phyloP scores from a whole-genome alignment of 2,888 invertebrate genomes.

The Cancer borealis region DNA sequence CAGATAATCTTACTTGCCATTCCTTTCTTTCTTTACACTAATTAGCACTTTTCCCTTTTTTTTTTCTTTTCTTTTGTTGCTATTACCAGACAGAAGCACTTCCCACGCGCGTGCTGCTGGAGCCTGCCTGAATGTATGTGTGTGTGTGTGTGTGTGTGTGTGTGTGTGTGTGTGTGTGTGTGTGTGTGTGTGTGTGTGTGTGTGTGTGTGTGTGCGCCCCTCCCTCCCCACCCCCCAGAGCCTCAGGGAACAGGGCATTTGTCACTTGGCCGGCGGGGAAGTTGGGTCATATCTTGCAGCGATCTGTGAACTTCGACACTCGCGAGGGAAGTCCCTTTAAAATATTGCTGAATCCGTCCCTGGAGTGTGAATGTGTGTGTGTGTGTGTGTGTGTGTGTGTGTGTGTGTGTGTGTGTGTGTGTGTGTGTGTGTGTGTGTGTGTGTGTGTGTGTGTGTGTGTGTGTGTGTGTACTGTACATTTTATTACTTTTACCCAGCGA shows the following conservation, averaged over 20 bases:
- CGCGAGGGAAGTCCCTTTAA: neutral
- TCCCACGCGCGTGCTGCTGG: no score
- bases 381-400: constrained; percentile 12
- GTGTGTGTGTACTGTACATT: neutral
- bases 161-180: constrained; percentile 46
- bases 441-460: no score
- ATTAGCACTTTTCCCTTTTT: no score
- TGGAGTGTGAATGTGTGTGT: neutral
- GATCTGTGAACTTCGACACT: constrained; percentile 32
- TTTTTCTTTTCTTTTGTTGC: no score
- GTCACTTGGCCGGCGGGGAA: neutral
- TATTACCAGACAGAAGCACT: no score
- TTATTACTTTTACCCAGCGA: no score
- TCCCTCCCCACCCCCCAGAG: neutral
- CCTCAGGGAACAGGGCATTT: neutral
- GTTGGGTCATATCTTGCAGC: neutral
- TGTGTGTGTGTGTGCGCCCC: neutral
- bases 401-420: neutral
- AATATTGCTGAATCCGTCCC: neutral
- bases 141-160: constrained; percentile 28
- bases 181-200: neutral
- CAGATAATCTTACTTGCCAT: neutral
- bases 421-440: constrained; percentile 7
- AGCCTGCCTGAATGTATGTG: neutral
- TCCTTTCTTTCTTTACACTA: no score